Evolutionary conservation across 1,140 invertebrate genomes (phyloP).

Genomic region (Pararge aegeria): DNA sequence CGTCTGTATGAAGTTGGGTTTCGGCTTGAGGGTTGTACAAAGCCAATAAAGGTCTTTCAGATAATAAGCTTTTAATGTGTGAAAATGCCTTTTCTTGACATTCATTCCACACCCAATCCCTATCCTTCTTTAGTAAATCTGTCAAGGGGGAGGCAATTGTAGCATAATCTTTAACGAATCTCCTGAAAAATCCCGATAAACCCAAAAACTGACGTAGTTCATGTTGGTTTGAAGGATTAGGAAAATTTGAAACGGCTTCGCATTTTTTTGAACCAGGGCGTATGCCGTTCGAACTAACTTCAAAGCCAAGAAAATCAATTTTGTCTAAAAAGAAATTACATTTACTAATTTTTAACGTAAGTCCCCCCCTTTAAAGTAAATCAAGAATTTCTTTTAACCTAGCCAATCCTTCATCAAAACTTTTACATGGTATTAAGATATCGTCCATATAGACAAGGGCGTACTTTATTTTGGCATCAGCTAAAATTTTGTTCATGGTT

Average conservation of each 20-base stretch:
- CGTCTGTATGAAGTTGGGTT: constrained; percentile 45
- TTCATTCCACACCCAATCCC: constrained; percentile 13
- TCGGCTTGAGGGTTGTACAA: constrained; percentile 36
- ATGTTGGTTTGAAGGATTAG: constrained; percentile 14
- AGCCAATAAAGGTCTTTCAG: constrained; percentile 26
- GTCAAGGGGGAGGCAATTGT: constrained; percentile 17
- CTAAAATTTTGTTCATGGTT: constrained; percentile 17
- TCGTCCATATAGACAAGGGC: constrained; percentile 16
- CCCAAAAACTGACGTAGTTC: constrained; percentile 19
- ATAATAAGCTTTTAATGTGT: not conserved
- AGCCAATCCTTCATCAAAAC: not conserved
- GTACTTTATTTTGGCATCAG: constrained; percentile 4
- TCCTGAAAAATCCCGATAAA: constrained; percentile 22
- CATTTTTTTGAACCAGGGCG: not conserved
- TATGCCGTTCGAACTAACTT: not conserved
- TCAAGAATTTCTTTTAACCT: constrained; percentile 19
- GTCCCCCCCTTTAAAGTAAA: constrained; percentile 6
- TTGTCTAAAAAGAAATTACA: constrained; percentile 25
- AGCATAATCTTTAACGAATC: constrained; percentile 23
- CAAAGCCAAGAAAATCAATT: constrained; percentile 11
- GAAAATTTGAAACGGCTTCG: constrained; percentile 14
- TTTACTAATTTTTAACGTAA: constrained; percentile 26
- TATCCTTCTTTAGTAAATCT: constrained; percentile 22
- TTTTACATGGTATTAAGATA: constrained; percentile 7
- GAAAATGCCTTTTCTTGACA: constrained; percentile 14